Evolutionary conservation across 2,113 vertebrate genomes (phyloP).

Genomic region (Hippocampus abdominalis): DNA sequence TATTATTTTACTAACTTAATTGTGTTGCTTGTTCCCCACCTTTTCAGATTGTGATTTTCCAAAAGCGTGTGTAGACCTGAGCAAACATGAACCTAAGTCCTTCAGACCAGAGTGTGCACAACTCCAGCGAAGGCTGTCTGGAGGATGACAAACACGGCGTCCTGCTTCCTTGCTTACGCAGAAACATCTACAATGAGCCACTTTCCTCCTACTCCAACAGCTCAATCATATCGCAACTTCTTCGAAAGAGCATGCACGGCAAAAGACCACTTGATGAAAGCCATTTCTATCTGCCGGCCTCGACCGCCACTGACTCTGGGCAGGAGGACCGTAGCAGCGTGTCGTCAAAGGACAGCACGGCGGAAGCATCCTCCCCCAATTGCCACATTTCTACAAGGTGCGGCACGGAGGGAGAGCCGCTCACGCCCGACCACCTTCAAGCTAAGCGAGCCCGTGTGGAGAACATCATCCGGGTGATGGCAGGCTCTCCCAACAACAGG

Average conservation of each 20-base stretch:
- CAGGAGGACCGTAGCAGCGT: slow-evolving; percentile 64
- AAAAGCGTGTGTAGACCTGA: background rate
- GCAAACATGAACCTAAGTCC: slow-evolving; percentile 67
- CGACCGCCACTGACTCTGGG: slow-evolving; percentile 51
- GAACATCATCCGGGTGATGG: slow-evolving; percentile 87
- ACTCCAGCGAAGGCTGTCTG: slow-evolving; percentile 51
- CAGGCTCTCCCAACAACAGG: slow-evolving; percentile 67
- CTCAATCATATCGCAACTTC: slow-evolving; percentile 77
- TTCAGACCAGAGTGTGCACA: slow-evolving; percentile 64
- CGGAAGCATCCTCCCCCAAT: slow-evolving; percentile 54
- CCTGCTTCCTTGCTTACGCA: slow-evolving; percentile 69
- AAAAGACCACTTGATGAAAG: slow-evolving; percentile 70
- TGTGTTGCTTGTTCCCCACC: slow-evolving; percentile 16
- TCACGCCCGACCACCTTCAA: slow-evolving; percentile 72
- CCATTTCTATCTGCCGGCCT: slow-evolving; percentile 65
- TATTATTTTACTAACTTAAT: background rate
- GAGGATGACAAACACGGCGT: slow-evolving; percentile 62
- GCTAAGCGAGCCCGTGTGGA: slow-evolving; percentile 91
- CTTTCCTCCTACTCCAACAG: slow-evolving; percentile 65
- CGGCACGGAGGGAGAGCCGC: slow-evolving; percentile 62
- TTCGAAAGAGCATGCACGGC: slow-evolving; percentile 68
- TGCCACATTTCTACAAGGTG: slow-evolving; percentile 45
- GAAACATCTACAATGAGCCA: slow-evolving; percentile 64
- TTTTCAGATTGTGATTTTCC: slow-evolving; percentile 38
- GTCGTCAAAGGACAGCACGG: slow-evolving; percentile 59